Evolutionary conservation across 2,113 vertebrate species (phyloP).

Genomic region (Bubo blakistoni): DNA sequence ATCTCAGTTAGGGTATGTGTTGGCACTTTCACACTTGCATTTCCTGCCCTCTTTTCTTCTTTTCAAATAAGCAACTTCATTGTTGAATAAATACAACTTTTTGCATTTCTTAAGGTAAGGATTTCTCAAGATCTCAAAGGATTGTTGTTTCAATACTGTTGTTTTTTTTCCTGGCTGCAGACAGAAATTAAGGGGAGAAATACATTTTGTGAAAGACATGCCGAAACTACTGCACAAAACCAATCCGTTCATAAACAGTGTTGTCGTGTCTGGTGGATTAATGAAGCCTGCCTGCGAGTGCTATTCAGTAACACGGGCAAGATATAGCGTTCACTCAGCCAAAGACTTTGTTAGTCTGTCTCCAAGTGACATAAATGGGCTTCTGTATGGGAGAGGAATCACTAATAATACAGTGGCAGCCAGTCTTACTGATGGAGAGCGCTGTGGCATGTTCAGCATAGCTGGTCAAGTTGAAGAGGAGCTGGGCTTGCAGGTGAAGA

Average conservation of each 20-base stretch:
- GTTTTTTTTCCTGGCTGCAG: neutral
- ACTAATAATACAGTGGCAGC: neutral
- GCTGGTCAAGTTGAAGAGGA: neutral
- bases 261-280: slow-evolving; percentile 27
- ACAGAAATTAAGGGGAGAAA: neutral
- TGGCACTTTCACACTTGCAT: neutral
- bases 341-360: slow-evolving; percentile 2
- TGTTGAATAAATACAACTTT: neutral
- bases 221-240: neutral
- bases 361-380: neutral
- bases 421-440: neutral
- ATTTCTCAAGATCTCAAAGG: neutral
- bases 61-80: neutral
- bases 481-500: neutral
- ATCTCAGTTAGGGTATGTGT: neutral
- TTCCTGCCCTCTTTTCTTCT: neutral
- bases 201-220: neutral
- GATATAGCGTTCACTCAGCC: neutral
- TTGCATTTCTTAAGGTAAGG: neutral
- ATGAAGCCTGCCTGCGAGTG: neutral
- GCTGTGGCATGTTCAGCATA: neutral
- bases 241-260: neutral
- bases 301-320: neutral
- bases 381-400: neutral
- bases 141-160: neutral